Percentiles rank a stretch among this genome's conserved stretches.
phyloP scores from a whole-genome alignment of 30 jellyfish, hydroid and myxozoan genomes.

The Cassiopea xamachana region DNA sequence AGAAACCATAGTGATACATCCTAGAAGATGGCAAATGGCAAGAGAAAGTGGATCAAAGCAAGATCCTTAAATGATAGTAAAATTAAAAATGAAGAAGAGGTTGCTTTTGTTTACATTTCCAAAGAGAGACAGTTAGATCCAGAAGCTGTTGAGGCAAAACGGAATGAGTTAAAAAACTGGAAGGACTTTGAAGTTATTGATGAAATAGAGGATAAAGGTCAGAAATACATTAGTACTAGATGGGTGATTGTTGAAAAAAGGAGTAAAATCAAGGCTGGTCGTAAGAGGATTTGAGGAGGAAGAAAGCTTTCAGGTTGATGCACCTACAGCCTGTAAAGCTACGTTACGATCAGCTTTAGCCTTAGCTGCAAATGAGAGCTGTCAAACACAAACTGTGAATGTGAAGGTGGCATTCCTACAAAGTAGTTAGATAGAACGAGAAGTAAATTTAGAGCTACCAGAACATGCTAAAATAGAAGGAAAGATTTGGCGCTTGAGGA shows the following conservation, averaged over 20 bases:
- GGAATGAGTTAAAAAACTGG: background rate
- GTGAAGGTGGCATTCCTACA: no score
- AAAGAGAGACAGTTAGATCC: background rate
- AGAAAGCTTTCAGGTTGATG: background rate
- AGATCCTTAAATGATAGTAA: background rate
- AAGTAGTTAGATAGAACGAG: no score
- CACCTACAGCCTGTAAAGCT: background rate
- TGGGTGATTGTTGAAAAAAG: background rate
- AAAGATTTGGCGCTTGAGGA: no score
- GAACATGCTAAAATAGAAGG: no score
- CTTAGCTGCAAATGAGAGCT: background rate
- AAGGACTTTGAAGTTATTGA: background rate
- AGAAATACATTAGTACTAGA: background rate
- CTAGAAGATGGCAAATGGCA: background rate
- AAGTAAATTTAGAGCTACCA: no score
- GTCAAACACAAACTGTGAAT: no score
- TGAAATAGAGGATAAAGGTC: background rate
- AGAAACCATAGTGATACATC: background rate
- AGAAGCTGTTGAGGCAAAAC: background rate
- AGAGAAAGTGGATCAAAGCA: background rate
- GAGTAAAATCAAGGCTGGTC: background rate
- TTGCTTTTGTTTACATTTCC: background rate
- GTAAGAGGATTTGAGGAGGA: background rate
- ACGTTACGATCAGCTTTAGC: no score
- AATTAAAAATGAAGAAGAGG: background rate